Base-by-base conservation (phyloP, 2,888 invertebrate genomes). In the Ceriagrion tenellum region DNA sequence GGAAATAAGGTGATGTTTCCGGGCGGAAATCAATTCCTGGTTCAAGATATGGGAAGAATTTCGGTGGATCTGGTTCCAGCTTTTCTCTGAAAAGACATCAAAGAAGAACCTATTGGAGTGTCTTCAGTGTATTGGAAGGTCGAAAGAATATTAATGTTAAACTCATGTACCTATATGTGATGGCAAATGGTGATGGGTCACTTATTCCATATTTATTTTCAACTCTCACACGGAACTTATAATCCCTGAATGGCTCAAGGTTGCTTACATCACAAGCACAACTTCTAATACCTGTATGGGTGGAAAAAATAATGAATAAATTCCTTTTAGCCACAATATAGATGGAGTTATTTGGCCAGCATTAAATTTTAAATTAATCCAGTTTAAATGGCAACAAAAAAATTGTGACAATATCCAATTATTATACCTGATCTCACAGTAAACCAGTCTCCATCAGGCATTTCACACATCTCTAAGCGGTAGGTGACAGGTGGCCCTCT, bases 121-220 rank as follows among this genome's bases (percentile, higher is more conserved):
- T 55, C 55, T 40, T 35, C 3, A 40, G 26, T n/a, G 12, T 18
- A 35, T 30, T 23, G 59, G 20, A 55, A 88, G 55, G 20, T n/a
- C 18, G 8, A 18, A 6, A 40, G 30, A n/a, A 90, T 26, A 89
- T 30, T 13, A n/a, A 47, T 69, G 6, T 23, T 35, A 59, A 90
- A 69, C n/a, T 59, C 16, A 90, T 69, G n/a, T 55, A 95, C 97
- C 97, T 97, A 96, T 98, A 98, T 0, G 99, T 99, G 96, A 98
- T 97, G 2, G 99, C 98, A 96, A 98, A 98, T 0, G 99, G 99
- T 95, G 99, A 99, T 0, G 99, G 99, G 96, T 99, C 99, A 97
- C 99, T 99, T 96, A 99, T 98, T 89, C 99, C 99, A 97, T 98
- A 99, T 97, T 99, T 99, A 97, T 99, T 99, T 97, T 99, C 99